Evolutionary conservation across 2,113 vertebrate genomes (phyloP), one percentile per base, ranked within the genome.

Genomic region (Cacatua alba): DNA sequence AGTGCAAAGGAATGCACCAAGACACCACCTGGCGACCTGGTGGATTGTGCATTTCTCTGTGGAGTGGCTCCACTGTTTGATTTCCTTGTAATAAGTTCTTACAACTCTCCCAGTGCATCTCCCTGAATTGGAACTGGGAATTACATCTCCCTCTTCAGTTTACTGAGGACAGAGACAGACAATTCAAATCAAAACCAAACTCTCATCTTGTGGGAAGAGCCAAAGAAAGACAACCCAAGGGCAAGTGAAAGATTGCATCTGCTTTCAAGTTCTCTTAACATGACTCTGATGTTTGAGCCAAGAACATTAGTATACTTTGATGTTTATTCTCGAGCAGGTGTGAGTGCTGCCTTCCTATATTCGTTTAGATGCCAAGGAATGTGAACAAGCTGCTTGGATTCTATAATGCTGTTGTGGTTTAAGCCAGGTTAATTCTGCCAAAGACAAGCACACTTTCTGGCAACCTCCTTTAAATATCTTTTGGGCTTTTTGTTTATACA

Each of bases 281-380:
- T 1, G 10, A 69, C 80, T 93, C 91, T 94, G 95, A 97, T 96
- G 91, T 94, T 74, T 29, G 84, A 89, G 97, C 96, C 97, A 97
- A 95, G 79, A 94, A 94, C 72, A 63, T 86, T 26, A 71, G 59
- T 37, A 17, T 25, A 43, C 95, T 97, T 97, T 96, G 95, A 97
- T 95, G 83, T 95, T 63, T 94, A 0, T 43, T 89, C 74, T 86
- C 59, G 55, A 77, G 95, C 95, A 97, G 96, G 95, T 97, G 93
- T 84, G 79, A 86, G 76, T 51, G 37, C 83, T 0, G 82, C 72
- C 78, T 94, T 93, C 92, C 86, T 86, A 43, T 85, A 69, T 46
- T 28, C 79, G 9, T 83, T 80, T 55, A 26, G 53, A 44, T 71
- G 91, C 71, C 90, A 94, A 78, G 71, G 79, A 94, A 95, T 96